Conservation (phyloP, 2,888 invertebrate species). For the Venustoraphidia nigricollis region DNA sequence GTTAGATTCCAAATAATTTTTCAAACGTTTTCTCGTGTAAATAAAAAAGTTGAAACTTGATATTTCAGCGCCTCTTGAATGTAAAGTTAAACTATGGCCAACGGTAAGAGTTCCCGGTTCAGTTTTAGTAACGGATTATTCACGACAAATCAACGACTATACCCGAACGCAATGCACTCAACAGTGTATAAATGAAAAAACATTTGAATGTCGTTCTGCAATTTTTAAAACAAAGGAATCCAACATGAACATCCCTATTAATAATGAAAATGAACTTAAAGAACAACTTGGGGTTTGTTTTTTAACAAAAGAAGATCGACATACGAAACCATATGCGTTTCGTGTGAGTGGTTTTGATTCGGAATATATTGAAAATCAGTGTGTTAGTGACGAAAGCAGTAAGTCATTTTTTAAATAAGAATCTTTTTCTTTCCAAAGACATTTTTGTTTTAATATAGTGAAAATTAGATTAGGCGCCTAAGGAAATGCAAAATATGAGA, state of each 20-base stretch:
- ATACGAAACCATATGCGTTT: conserved; percentile 61
- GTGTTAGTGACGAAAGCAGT: conserved; percentile 39
- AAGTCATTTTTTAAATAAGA: background rate
- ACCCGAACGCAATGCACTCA: conserved; percentile 55
- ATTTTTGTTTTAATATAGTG: conserved; percentile 1
- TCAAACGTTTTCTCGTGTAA: background rate
- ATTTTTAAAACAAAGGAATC: conserved; percentile 26
- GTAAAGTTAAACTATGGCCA: conserved; percentile 52
- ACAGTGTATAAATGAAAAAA: conserved; percentile 35
- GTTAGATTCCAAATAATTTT: no score
- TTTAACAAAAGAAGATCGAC: conserved; percentile 56
- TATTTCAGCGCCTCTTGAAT: conserved; percentile 32
- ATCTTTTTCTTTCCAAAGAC: background rate
- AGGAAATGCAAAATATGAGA: no score
- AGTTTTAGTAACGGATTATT: conserved; percentile 50
- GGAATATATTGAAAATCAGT: conserved; percentile 74
- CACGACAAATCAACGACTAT: conserved; percentile 40
- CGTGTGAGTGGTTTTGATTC: conserved; percentile 58
- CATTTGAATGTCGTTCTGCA: conserved; percentile 37
- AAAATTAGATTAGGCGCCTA: no score
- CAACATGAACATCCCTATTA: background rate
- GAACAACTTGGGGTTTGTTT: conserved; percentile 45
- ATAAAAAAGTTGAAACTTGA: conserved; percentile 4
- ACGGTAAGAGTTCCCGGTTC: conserved; percentile 63
- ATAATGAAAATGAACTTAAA: conserved; percentile 20